Base-by-base conservation (phyloP, 2,888 invertebrate genomes). In the Tillus elongatus region DNA sequence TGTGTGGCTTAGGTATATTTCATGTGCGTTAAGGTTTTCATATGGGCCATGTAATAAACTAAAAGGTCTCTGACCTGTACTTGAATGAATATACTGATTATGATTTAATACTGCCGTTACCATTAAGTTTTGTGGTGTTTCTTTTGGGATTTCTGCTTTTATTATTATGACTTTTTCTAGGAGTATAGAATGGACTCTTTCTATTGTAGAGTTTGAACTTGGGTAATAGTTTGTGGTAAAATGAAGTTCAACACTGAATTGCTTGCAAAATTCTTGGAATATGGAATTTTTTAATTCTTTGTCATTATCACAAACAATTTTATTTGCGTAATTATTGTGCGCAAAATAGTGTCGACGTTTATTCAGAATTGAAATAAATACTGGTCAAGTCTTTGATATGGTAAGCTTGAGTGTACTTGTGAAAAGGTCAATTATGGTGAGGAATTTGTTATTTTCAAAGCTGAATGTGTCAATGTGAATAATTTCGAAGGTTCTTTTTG, bases 321-420 rank as follows among this genome's bases (percentile, higher is more conserved):
- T n/a, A n/a, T 4, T 13, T 4, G 31, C 12, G n/a, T n/a, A 13
- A 13, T 8, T 13, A 13, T 30, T n/a, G 12, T 30, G 31, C 13
- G 31, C 11, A 30, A 30, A 3, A 13, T 13, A 30, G 8, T 13
- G 11, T 4, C 4, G n/a, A 13, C 11, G 12, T 4, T 13, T 30
- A n/a, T 11, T 13, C 13, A 30, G n/a, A 13, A 31, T 11, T 6
- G 12, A 10, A 31, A 13, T 31, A 10, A n/a, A n/a, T n/a, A n/a
- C 13, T 4, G 9, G 4, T 31, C 4, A 13, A 4, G 12, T 11
- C 13, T 13, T 6, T 31, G 10, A 31, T 12, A 6, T 31, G 9
- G 9, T 31, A 31, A 9, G 31, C 31, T 31, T 31, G 31, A 31
- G 31, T 13, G 12, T 31, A 31, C 13, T 31, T 31, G 10, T 4